phyloP scores from a whole-genome alignment of 53 echinoderm and acorn worm species.

The Echinarachnius parma region DNA sequence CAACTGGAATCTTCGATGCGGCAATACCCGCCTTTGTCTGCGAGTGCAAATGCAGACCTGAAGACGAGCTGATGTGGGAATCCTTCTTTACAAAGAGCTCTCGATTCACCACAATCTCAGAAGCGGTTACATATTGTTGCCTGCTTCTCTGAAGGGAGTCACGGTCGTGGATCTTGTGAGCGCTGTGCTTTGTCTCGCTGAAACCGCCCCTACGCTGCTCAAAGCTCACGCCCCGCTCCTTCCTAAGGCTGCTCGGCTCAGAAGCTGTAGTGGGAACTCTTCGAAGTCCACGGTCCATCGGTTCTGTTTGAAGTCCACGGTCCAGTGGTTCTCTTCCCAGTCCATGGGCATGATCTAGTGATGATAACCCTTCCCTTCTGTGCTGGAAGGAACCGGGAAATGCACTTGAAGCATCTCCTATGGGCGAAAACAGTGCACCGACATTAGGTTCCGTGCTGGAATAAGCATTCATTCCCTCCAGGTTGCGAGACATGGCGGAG shows the following conservation, averaged over 20 bases:
- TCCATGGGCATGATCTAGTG: not conserved
- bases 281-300: not conserved
- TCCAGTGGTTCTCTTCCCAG: not conserved
- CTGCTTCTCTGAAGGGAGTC: no score
- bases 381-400: not conserved
- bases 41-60: not conserved
- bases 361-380: not conserved
- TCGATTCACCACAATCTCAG: conserved; percentile 20
- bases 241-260: not conserved
- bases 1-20: not conserved
- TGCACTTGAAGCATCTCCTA: not conserved
- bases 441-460: not conserved
- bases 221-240: not conserved
- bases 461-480: no score
- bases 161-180: not conserved
- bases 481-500: not conserved
- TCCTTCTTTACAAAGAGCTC: conserved; percentile 8
- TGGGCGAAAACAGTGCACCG: conserved; percentile 14
- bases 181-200: conserved; percentile 16
- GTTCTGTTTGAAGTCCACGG: not conserved
- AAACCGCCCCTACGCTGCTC: not conserved
- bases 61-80: not conserved
- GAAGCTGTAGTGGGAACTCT: not conserved
- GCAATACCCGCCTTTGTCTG: not conserved
- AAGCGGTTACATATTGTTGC: not conserved